These are phyloP conservation scores for Muschampia plurimacula DNA, from an alignment of 2,888 invertebrate species.

Conservation along the genomic window DNA sequence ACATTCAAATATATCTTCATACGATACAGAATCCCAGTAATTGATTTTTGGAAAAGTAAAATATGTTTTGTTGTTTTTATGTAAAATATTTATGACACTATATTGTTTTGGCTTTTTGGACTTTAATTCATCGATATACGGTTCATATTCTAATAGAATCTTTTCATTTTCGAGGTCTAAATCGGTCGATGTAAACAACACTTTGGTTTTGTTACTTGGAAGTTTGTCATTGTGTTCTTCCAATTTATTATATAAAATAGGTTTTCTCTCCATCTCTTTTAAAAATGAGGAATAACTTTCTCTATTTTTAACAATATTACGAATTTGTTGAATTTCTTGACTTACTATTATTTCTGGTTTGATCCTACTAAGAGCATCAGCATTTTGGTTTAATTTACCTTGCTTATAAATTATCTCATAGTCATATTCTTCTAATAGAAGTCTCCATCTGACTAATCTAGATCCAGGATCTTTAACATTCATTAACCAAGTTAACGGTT, in stretches of 20 bases:
- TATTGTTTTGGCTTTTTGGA: not conserved
- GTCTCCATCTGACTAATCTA: conserved; percentile 33
- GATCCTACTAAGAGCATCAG: conserved; percentile 33
- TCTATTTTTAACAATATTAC: not conserved
- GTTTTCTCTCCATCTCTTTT: conserved; percentile 41
- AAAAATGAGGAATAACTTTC: conserved; percentile 32
- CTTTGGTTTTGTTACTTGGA: not conserved
- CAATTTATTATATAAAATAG: conserved; percentile 36
- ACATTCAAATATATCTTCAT: conserved; percentile 47
- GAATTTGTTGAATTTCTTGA: not conserved
- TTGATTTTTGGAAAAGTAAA: not conserved
- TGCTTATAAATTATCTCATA: conserved; percentile 39
- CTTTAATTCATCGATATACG: not conserved
- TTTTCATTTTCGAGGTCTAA: not conserved
- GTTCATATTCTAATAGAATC: not conserved
- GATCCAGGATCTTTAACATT: conserved; percentile 42
- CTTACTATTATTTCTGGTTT: not conserved
- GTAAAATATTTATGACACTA: not conserved
- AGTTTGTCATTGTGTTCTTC: conserved; percentile 17
- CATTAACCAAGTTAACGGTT: conserved; percentile 36
- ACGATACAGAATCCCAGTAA: conserved; percentile 44
- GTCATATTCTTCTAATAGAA: conserved; percentile 41
- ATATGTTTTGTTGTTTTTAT: not conserved
- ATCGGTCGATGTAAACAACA: not conserved
- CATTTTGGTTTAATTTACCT: conserved; percentile 42